Percentiles rank a stretch among this genome's conserved stretches.
phyloP scores from a whole-genome alignment of 2,888 invertebrate genomes.

The Cryptophagus acutangulus region DNA sequence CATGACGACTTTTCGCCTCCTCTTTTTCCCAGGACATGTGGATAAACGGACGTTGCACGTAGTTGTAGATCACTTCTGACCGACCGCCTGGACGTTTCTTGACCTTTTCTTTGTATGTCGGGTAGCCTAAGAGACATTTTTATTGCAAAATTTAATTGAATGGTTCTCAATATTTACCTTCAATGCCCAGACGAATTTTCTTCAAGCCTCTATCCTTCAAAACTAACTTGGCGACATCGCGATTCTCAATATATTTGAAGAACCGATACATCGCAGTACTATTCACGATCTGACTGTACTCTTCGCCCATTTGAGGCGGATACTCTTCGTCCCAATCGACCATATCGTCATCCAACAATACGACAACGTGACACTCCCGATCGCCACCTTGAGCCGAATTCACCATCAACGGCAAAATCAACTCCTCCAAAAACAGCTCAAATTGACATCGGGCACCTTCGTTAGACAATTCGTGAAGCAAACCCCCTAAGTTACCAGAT shows the following conservation, averaged over 20 bases:
- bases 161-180: slow-evolving; percentile 54
- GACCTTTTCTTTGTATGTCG: slow-evolving; percentile 98
- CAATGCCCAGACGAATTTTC: slow-evolving; percentile 97
- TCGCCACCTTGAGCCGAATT: slow-evolving; percentile 90
- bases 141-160: not conserved
- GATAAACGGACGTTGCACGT: slow-evolving; percentile 97
- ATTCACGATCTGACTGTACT: slow-evolving; percentile 95
- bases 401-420: slow-evolving; percentile 96
- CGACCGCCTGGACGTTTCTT: slow-evolving; percentile 91
- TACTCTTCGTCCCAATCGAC: slow-evolving; percentile 99
- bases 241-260: slow-evolving; percentile 99
- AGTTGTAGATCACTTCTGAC: slow-evolving; percentile 98
- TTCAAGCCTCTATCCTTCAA: slow-evolving; percentile 97
- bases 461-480: slow-evolving; percentile 96
- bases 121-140: slow-evolving; percentile 61
- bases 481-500: slow-evolving; percentile 60
- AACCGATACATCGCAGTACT: slow-evolving; percentile 95
- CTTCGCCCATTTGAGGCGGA: slow-evolving; percentile 99
- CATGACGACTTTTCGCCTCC: slow-evolving; percentile 97
- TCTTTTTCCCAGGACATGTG: slow-evolving; percentile 99
- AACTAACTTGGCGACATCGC: slow-evolving; percentile 98
- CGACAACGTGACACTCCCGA: slow-evolving; percentile 95
- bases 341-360: slow-evolving; percentile 90
- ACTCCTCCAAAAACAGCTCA: slow-evolving; percentile 89
- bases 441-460: slow-evolving; percentile 99